phyloP scores from a whole-genome alignment of 2,113 vertebrate species.

The Rutilus rutilus region DNA sequence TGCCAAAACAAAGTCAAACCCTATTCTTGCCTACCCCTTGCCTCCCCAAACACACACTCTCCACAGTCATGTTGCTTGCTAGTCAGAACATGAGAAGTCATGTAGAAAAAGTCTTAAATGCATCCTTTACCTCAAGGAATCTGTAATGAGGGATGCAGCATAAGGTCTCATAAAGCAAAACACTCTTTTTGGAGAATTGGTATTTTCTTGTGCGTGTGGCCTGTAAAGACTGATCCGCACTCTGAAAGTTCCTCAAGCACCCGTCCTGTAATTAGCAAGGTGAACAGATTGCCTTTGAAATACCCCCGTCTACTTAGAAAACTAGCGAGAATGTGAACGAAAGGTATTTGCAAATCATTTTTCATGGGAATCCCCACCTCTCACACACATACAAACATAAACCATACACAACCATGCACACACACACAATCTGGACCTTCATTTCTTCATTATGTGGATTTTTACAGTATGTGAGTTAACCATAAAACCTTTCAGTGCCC shows the following conservation, averaged over 20 bases:
- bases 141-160: not conserved
- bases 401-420: not conserved
- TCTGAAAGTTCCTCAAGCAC: conserved; percentile 38
- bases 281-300: conserved; percentile 50
- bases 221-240: conserved; percentile 30
- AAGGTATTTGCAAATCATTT: conserved; percentile 14
- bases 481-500: conserved; percentile 6
- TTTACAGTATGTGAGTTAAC: conserved; percentile 48
- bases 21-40: not conserved
- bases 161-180: conserved; percentile 43
- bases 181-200: conserved; percentile 28
- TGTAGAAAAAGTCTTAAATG: conserved; percentile 44
- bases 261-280: conserved; percentile 52
- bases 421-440: conserved; percentile 50
- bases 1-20: conserved; percentile 27
- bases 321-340: not conserved
- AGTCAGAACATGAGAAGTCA: conserved; percentile 63
- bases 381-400: not conserved
- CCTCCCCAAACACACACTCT: conserved; percentile 30
- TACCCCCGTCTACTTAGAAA: conserved; percentile 1
- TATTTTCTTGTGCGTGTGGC: conserved; percentile 47
- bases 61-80: conserved; percentile 50
- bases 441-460: conserved; percentile 33
- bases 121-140: conserved; percentile 47
- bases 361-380: not conserved